phyloP scores from a whole-genome alignment of 2,888 invertebrate species.

The Pilophorus perplexus region DNA sequence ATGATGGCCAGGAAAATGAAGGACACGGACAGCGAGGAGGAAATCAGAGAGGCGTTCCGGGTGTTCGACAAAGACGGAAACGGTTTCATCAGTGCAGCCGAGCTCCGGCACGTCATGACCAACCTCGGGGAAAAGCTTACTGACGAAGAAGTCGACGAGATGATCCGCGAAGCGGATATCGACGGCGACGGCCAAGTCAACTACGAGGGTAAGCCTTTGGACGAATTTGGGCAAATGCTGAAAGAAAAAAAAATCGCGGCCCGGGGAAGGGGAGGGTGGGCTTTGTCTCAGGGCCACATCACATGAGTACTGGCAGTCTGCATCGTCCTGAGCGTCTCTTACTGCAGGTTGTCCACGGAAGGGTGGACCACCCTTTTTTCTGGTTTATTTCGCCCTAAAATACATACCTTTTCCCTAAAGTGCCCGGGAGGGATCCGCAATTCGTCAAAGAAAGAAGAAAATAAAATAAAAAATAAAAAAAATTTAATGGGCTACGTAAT shows the following conservation, averaged over 20 bases:
- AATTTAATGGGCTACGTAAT: too few species aligned
- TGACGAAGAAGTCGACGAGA: conserved; percentile 98
- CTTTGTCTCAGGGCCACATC: too few species aligned
- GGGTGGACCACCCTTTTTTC: too few species aligned
- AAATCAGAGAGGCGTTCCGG: conserved; percentile 98
- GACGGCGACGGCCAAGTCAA: conserved; percentile 99
- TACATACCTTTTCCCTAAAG: too few species aligned
- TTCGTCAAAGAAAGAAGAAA: too few species aligned
- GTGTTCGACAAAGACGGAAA: conserved; percentile 99
- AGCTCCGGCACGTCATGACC: conserved; percentile 99
- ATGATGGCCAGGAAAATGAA: conserved; percentile 99
- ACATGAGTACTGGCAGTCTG: too few species aligned
- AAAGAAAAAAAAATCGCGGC: conserved; percentile 3
- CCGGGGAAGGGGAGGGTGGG: too few species aligned
- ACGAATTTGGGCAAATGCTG: not conserved
- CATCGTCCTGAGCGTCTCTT: too few species aligned
- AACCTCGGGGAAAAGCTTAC: conserved; percentile 99
- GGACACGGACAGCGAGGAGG: conserved; percentile 98
- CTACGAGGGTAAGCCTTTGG: conserved; percentile 90
- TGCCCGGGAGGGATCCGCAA: too few species aligned
- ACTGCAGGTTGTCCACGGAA: too few species aligned
- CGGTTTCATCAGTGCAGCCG: conserved; percentile 97
- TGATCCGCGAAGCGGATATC: conserved; percentile 98
- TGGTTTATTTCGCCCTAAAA: too few species aligned
- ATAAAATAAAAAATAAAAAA: too few species aligned